Evolutionary conservation across 2,888 invertebrate genomes (phyloP).

Genomic region (Parthenolecanium corni): DNA sequence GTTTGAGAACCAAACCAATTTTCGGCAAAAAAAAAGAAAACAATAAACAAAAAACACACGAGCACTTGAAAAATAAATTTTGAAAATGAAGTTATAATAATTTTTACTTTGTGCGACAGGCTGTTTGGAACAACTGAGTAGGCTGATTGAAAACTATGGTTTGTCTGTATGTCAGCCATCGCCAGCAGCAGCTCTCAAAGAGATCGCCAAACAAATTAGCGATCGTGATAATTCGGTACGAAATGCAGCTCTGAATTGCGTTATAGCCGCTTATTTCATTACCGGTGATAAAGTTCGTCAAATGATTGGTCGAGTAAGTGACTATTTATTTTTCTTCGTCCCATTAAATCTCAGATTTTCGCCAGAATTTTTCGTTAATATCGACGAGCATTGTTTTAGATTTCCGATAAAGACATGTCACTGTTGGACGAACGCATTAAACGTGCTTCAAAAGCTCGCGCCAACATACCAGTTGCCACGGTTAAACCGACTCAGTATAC

Average conservation of each 20-base stretch:
- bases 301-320: conserved; percentile 69
- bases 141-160: conserved; percentile 74
- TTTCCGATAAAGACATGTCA: conserved; percentile 88
- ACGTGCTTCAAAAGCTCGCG: conserved; percentile 56
- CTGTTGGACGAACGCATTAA: conserved; percentile 93
- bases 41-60: too few species aligned
- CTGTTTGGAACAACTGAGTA: conserved; percentile 83
- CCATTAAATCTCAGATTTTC: not conserved
- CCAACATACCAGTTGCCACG: conserved; percentile 35
- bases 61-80: too few species aligned
- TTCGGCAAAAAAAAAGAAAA: too few species aligned
- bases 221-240: conserved; percentile 93
- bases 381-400: conserved; percentile 41
- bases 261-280: conserved; percentile 78
- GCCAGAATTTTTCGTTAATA: not conserved
- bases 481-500: conserved; percentile 42
- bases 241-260: conserved; percentile 88
- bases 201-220: conserved; percentile 87
- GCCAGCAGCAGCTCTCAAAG: conserved; percentile 66
- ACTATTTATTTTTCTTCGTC: not conserved
- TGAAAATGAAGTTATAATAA: too few species aligned
- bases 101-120: conserved; percentile 51
- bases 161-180: conserved; percentile 71
- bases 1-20: too few species aligned
- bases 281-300: conserved; percentile 86